Conservation (phyloP, 2,113 vertebrate species). For the Gnathonemus echidnorhynchus region DNA sequence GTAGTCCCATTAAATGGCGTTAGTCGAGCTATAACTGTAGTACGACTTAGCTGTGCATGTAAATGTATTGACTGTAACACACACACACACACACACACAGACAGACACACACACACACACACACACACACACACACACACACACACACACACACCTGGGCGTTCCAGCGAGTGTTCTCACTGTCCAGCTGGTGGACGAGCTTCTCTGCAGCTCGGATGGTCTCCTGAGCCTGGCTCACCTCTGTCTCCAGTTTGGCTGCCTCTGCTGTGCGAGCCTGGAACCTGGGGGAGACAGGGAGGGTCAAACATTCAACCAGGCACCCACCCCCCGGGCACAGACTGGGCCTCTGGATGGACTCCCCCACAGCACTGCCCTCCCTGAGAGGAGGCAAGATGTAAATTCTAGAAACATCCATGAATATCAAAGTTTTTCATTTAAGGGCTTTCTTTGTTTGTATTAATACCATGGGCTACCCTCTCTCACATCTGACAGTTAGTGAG, state of each 20-base stretch:
- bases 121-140: slow-evolving; percentile 13
- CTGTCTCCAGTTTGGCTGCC: slow-evolving; percentile 88
- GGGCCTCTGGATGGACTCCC: neutral
- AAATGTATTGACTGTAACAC: too few species aligned
- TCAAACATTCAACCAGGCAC: neutral
- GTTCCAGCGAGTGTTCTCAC: slow-evolving; percentile 91
- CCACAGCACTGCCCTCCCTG: neutral
- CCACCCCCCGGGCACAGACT: neutral
- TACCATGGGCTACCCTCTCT: neutral
- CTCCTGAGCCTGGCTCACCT: slow-evolving; percentile 86
- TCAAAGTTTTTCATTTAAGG: neutral
- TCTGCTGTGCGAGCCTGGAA: slow-evolving; percentile 90
- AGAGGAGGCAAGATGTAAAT: neutral
- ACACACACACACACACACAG: too few species aligned
- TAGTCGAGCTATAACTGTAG: too few species aligned
- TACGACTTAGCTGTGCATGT: too few species aligned
- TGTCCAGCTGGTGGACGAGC: slow-evolving; percentile 82
- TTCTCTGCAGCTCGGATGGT: slow-evolving; percentile 81
- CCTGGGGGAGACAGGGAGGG: slow-evolving; percentile 47
- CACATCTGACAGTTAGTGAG: neutral
- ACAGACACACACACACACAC: slow-evolving; percentile 21
- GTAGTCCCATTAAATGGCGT: too few species aligned
- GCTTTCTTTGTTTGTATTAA: too few species aligned
- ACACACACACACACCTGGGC: slow-evolving; percentile 65
- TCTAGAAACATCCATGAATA: neutral